A percentile compares a stretch with the other conserved stretches of the same genome.
These are phyloP conservation scores for Disparrhopalites patrizii DNA, from an alignment of 2,888 invertebrate genomes.

Conservation along the genomic window DNA sequence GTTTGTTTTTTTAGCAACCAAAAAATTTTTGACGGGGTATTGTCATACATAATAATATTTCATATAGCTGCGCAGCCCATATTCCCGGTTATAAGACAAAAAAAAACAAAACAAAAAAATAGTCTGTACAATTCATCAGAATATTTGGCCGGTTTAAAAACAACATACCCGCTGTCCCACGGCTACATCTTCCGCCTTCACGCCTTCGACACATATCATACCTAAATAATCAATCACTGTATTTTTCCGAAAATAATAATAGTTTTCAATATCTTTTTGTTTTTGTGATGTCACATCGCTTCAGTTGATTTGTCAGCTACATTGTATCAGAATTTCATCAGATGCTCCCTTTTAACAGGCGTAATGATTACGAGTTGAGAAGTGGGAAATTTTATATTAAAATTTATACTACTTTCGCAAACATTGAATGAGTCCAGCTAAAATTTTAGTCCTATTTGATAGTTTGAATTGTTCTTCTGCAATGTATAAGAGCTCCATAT, in stretches of 20 bases:
- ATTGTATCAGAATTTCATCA: too few relatives aligned
- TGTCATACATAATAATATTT: not conserved
- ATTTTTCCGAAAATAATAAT: constrained; percentile 1
- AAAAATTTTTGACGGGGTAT: not conserved
- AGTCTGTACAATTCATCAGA: constrained; percentile 16
- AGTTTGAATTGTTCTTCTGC: too few relatives aligned
- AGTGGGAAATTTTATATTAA: too few relatives aligned
- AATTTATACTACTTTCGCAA: too few relatives aligned
- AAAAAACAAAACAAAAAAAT: not conserved
- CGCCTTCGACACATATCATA: constrained; percentile 96
- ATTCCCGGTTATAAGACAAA: constrained; percentile 15
- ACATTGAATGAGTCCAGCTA: too few relatives aligned
- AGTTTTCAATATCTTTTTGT: not conserved
- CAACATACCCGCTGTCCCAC: constrained; percentile 93
- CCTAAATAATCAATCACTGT: constrained; percentile 60
- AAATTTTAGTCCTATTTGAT: too few relatives aligned
- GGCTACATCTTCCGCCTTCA: constrained; percentile 94
- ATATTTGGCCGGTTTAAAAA: constrained; percentile 14
- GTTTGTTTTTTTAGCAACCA: not conserved
- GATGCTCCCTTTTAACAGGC: too few relatives aligned
- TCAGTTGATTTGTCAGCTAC: not conserved
- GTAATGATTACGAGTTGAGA: too few relatives aligned
- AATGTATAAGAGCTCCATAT: too few relatives aligned
- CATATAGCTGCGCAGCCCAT: constrained; percentile 7
- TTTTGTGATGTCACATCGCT: not conserved